Evolutionary conservation across 2,113 vertebrate genomes (phyloP), one percentile per base, ranked within the genome.

Genomic region (Macquaria australasica): DNA sequence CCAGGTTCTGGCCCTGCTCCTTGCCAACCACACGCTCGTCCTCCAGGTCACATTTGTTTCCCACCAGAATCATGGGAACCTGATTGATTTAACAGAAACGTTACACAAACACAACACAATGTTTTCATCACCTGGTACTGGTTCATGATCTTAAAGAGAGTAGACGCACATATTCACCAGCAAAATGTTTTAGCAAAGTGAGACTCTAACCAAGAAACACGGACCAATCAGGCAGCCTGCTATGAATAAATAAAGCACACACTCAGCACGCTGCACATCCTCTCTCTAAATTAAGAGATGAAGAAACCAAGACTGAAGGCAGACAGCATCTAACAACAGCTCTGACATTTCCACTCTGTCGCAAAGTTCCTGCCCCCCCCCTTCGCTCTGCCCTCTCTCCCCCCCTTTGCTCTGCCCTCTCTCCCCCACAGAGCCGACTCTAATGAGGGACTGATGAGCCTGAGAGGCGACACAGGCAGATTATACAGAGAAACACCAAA

Each of bases 31-130:
- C 98, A 39, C 98, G 96, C 76, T 99, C 98, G 58, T 99, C 98
- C 94, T 99, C 98, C 97, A 99, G 96, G 95, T 99, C 98, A 93
- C 98, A 99, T 96, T 99, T 99, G 95, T 99, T 99, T 91, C 98
- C 98, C 93, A 99, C 98, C 95, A 99, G 96, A 95, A 99, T 99
- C 98, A 99, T 99, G 18, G 98, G 98, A 95, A 99, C 98, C 98
- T 99, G 93, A 56, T 31, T 0, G 31, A 79, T 55, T 34, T 5
- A 5, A 37, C 15, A 23, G 7, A 72, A 55, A 51, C 2, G 41
- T 25, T 14, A 45, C 16, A 31, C 62, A 66, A 10, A 63, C 45
- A 48, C 8, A 56, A 15, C n/a, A 34, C 1, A 7, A 25, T 12
- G 11, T 28, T 21, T 21, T 43, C 8, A 55, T n/a, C 51, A 7